Percentiles rank a stretch among this genome's conserved stretches.
phyloP scores from a whole-genome alignment of 1,140 invertebrate species.

The Pomacea maculata region DNA sequence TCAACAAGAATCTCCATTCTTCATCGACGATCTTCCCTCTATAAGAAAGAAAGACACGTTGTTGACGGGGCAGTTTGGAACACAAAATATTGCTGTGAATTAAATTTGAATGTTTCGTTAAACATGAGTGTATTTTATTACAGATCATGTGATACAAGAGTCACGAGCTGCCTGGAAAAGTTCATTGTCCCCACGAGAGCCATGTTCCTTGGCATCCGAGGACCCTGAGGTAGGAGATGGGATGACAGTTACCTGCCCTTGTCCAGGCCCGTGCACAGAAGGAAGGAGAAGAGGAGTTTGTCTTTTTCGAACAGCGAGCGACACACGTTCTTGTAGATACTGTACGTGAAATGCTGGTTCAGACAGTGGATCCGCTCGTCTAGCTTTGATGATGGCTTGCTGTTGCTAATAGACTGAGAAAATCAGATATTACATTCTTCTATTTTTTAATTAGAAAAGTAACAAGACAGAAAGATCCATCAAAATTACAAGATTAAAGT shows the following conservation, averaged over 20 bases:
- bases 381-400: constrained; percentile 53
- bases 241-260: constrained; percentile 51
- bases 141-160: too few relatives aligned
- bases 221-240: too few relatives aligned
- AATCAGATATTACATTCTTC: too few relatives aligned
- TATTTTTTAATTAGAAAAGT: background rate
- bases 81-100: background rate
- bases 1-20: constrained; percentile 65
- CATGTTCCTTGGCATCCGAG: too few relatives aligned
- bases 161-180: too few relatives aligned
- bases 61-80: background rate
- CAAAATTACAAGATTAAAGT: background rate
- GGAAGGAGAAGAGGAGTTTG: constrained; percentile 66
- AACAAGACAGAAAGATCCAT: background rate
- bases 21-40: constrained; percentile 61
- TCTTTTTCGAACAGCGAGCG: constrained; percentile 67
- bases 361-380: constrained; percentile 59
- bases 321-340: constrained; percentile 65
- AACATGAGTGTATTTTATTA: too few relatives aligned
- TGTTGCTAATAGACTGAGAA: constrained; percentile 63
- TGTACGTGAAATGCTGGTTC: constrained; percentile 64
- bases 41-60: constrained; percentile 15
- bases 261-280: constrained; percentile 62
- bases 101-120: background rate
- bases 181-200: too few relatives aligned